Percentiles rank a stretch among this genome's conserved stretches.
phyloP scores from a whole-genome alignment of 2,797 vertebrate genomes.

The Paramormyrops hopkinsi region DNA sequence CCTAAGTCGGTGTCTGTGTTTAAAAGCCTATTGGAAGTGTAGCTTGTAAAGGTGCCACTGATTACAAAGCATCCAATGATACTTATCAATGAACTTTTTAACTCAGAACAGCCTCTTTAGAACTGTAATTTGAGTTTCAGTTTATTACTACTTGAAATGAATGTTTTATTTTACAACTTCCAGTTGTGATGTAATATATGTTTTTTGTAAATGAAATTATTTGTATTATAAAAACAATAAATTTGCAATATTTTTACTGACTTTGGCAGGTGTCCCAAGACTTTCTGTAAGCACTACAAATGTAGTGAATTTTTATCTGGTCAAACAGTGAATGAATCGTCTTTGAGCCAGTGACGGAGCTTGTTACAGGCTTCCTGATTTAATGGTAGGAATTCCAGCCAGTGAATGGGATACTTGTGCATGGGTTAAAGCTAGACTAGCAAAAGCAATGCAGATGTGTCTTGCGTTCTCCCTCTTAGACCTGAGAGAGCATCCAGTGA shows the following conservation, averaged over 20 bases:
- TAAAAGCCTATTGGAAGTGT: background rate
- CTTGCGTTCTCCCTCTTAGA: background rate
- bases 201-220: background rate
- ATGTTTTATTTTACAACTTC: background rate
- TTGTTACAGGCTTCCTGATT: background rate
- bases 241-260: background rate
- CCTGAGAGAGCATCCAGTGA: background rate
- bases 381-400: background rate
- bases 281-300: background rate
- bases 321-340: background rate
- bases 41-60: background rate
- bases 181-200: too few species aligned
- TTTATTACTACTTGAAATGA: background rate
- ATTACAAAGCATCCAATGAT: background rate
- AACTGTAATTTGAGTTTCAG: background rate
- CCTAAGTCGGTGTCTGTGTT: background rate
- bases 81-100: background rate
- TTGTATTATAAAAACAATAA: background rate
- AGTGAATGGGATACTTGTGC: background rate
- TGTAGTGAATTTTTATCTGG: background rate
- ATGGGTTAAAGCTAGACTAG: background rate
- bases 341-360: background rate
- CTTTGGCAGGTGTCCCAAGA: background rate
- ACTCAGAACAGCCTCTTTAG: background rate
- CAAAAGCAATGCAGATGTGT: background rate